Evolutionary conservation across 1,140 invertebrate species (phyloP).

Genomic region (Arion vulgaris): DNA sequence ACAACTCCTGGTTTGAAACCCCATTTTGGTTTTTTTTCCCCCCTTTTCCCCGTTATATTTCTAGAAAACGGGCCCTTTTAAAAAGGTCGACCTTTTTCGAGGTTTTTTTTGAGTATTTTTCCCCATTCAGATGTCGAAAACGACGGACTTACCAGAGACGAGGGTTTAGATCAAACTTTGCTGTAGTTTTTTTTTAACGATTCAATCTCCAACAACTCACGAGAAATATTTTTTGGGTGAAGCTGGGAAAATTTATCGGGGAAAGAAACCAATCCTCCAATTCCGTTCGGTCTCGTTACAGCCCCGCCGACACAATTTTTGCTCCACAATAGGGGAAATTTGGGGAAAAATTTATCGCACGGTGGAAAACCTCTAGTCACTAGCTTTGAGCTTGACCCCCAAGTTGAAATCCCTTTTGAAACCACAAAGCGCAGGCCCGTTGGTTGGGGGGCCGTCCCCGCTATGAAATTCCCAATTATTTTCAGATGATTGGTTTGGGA

Average conservation of each 20-base stretch:
- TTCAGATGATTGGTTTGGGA: neutral
- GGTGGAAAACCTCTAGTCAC: neutral
- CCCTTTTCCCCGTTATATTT: neutral
- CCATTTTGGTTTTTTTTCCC: constrained; percentile 22
- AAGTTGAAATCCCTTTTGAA: neutral
- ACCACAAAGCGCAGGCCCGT: neutral
- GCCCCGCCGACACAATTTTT: neutral
- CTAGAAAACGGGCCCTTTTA: neutral
- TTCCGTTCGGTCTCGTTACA: neutral
- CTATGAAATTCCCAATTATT: neutral
- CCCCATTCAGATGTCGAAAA: constrained; percentile 1
- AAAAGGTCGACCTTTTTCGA: constrained; percentile 17
- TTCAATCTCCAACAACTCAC: neutral
- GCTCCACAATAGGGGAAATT: neutral
- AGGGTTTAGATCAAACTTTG: neutral
- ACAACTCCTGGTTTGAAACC: constrained; percentile 17
- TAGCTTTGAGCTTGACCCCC: constrained; percentile 4
- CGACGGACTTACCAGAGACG: constrained; percentile 13
- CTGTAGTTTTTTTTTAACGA: neutral
- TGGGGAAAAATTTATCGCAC: neutral
- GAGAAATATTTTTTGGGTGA: neutral
- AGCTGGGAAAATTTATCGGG: neutral
- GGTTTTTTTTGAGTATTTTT: constrained; percentile 24
- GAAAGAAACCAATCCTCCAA: constrained; percentile 1
- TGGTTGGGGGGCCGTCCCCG: neutral